Percentiles rank a stretch among this genome's conserved stretches.
phyloP scores from a whole-genome alignment of 2,888 invertebrate genomes.

The Nasonia oneida region DNA sequence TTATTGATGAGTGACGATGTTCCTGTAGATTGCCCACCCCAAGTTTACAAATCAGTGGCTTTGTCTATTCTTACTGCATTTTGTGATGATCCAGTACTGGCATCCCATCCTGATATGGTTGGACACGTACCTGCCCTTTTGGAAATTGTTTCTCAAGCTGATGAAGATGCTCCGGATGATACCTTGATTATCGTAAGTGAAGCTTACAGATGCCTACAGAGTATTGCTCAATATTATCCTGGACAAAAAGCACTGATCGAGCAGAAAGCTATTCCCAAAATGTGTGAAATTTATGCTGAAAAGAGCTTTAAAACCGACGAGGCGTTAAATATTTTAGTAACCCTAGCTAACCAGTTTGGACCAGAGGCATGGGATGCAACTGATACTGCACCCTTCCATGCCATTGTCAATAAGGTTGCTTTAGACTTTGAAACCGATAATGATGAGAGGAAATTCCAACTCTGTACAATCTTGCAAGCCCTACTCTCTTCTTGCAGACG shows the following conservation, averaged over 20 bases:
- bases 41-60: slow-evolving; percentile 95
- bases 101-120: slow-evolving; percentile 91
- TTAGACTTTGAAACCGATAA: slow-evolving; percentile 94
- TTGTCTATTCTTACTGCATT: slow-evolving; percentile 93
- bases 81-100: slow-evolving; percentile 89
- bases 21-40: slow-evolving; percentile 92
- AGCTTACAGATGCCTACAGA: slow-evolving; percentile 90
- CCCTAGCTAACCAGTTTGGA: slow-evolving; percentile 87
- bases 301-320: slow-evolving; percentile 95
- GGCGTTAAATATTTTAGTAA: slow-evolving; percentile 89
- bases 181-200: slow-evolving; percentile 93
- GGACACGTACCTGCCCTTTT: slow-evolving; percentile 90
- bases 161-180: slow-evolving; percentile 92
- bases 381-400: slow-evolving; percentile 89
- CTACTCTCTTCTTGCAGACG: slow-evolving; percentile 87
- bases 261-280: slow-evolving; percentile 88
- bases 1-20: slow-evolving; percentile 88
- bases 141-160: slow-evolving; percentile 91
- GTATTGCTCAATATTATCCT: slow-evolving; percentile 88
- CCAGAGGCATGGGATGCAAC: slow-evolving; percentile 86
- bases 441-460: slow-evolving; percentile 93
- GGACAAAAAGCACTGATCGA: slow-evolving; percentile 90
- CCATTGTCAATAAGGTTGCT: slow-evolving; percentile 90
- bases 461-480: slow-evolving; percentile 89
- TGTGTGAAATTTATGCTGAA: slow-evolving; percentile 92